Conservation (phyloP, 1,140 invertebrate species). For the Rhyacophila brunnea region DNA sequence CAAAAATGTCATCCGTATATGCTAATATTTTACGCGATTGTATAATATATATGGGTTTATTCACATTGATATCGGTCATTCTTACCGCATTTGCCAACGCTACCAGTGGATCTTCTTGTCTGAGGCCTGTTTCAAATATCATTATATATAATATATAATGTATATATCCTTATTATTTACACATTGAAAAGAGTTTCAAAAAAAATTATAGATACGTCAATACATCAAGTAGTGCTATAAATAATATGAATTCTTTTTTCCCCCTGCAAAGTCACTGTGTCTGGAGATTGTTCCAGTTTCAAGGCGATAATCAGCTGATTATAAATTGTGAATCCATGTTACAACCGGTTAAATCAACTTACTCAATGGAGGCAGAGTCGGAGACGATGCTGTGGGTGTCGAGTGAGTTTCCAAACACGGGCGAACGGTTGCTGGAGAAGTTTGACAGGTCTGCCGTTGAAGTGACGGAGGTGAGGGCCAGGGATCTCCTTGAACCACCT, state of each 20-base stretch:
- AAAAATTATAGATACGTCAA: not conserved
- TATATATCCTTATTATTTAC: too few species aligned
- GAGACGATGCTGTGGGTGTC: constrained; percentile 74
- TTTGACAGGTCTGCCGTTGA: constrained; percentile 79
- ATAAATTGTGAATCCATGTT: not conserved
- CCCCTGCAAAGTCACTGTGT: not conserved
- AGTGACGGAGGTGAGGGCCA: constrained; percentile 80
- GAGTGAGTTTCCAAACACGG: constrained; percentile 69
- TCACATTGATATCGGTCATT: too few species aligned
- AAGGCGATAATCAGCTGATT: not conserved
- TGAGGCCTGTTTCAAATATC: too few species aligned
- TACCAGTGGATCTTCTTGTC: too few species aligned
- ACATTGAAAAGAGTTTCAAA: not conserved
- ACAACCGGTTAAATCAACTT: constrained; percentile 30
- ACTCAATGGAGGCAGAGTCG: constrained; percentile 63
- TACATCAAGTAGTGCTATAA: not conserved
- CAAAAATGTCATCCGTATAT: too few species aligned
- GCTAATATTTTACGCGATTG: too few species aligned
- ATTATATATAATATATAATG: too few species aligned
- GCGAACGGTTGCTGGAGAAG: constrained; percentile 73
- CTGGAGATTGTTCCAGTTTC: not conserved
- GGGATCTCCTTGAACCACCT: constrained; percentile 69
- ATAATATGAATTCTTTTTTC: not conserved
- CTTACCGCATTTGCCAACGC: too few species aligned
- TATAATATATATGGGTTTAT: too few species aligned